phyloP scores from a whole-genome alignment of 2,797 vertebrate genomes.

The Alca torda region DNA sequence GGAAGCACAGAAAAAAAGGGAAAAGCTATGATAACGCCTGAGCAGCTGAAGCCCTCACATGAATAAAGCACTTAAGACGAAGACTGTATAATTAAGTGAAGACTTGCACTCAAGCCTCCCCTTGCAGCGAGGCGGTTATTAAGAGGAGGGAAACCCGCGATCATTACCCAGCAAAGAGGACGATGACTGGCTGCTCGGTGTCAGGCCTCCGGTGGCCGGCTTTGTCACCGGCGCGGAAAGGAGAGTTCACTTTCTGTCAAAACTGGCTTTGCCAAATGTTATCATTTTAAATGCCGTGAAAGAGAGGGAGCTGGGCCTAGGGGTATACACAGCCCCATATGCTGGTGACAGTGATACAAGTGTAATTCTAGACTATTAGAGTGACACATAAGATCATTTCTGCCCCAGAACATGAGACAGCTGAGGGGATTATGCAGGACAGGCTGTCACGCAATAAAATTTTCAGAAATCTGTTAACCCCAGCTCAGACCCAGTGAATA shows the following conservation, averaged over 20 bases:
- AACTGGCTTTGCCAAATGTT: conserved; percentile 92
- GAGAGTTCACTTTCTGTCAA: conserved; percentile 87
- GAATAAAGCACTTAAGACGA: conserved; percentile 73
- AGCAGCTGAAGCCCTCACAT: conserved; percentile 54
- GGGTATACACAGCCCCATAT: conserved; percentile 96
- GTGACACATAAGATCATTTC: conserved; percentile 90
- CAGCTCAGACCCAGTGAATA: conserved; percentile 90
- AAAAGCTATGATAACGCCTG: background rate
- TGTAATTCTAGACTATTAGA: conserved; percentile 97
- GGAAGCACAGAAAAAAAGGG: background rate
- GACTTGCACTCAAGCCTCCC: conserved; percentile 66
- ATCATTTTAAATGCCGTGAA: conserved; percentile 95
- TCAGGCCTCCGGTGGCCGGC: conserved; percentile 86
- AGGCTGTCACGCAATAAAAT: conserved; percentile 92
- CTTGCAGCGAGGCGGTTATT: conserved; percentile 68
- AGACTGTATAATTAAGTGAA: conserved; percentile 80
- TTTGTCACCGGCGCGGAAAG: conserved; percentile 81
- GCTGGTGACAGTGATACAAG: conserved; percentile 95
- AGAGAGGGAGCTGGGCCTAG: conserved; percentile 91
- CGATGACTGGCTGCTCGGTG: conserved; percentile 84
- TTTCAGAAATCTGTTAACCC: conserved; percentile 95
- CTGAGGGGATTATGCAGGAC: conserved; percentile 87
- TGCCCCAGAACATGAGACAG: conserved; percentile 86
- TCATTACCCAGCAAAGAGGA: conserved; percentile 87
- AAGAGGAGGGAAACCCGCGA: conserved; percentile 79